phyloP scores from a whole-genome alignment of 2,888 invertebrate genomes.

The Oxyteleia sp. region DNA sequence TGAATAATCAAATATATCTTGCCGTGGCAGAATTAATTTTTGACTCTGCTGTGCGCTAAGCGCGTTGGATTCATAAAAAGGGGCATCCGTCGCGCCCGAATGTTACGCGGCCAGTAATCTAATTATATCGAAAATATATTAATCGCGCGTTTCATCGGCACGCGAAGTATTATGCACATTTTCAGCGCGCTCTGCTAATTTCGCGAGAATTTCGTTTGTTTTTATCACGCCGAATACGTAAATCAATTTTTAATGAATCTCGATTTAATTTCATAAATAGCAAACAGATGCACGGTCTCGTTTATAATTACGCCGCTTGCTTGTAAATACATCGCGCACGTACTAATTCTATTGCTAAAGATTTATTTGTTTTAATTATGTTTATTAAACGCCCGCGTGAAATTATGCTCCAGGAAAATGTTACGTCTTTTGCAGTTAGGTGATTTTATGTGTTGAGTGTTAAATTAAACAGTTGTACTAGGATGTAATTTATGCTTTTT shows the following conservation, averaged over 20 bases:
- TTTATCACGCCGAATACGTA: slow-evolving; percentile 21
- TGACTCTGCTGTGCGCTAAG: slow-evolving; percentile 10
- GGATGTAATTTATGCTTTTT: no score
- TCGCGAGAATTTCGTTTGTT: slow-evolving; percentile 11
- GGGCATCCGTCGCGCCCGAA: no score
- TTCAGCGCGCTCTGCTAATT: not conserved
- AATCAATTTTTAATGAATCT: slow-evolving; percentile 49
- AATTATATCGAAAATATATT: slow-evolving; percentile 16
- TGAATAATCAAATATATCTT: slow-evolving; percentile 58
- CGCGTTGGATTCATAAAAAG: slow-evolving; percentile 1
- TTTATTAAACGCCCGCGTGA: slow-evolving; percentile 29
- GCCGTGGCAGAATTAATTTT: slow-evolving; percentile 46
- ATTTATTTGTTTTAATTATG: slow-evolving; percentile 51
- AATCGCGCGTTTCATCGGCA: slow-evolving; percentile 2
- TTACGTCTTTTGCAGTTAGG: no score
- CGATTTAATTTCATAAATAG: slow-evolving; percentile 36
- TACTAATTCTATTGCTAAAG: slow-evolving; percentile 38
- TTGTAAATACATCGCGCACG: slow-evolving; percentile 26
- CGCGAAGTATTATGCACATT: no score
- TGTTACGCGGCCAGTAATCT: not conserved
- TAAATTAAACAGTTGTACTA: no score
- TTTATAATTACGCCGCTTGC: slow-evolving; percentile 35
- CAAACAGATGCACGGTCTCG: slow-evolving; percentile 32
- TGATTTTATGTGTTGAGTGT: no score
- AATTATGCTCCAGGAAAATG: not conserved